Conservation (phyloP, 1,140 invertebrate species). For the Sesamia nonagrioides region DNA sequence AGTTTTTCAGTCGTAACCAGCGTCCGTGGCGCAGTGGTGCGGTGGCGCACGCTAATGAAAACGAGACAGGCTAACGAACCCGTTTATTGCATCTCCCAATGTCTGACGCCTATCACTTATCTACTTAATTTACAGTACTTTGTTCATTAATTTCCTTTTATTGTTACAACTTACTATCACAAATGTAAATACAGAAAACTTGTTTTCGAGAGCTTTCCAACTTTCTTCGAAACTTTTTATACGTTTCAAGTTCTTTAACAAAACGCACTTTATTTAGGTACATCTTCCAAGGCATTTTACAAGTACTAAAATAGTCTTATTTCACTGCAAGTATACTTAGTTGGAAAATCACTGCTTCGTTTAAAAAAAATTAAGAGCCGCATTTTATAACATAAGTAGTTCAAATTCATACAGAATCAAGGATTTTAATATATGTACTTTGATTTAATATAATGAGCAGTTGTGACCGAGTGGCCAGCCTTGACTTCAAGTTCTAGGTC, state of each 20-base stretch:
- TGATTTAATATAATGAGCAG: no score
- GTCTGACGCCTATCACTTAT: slow-evolving; percentile 10
- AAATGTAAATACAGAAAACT: not conserved
- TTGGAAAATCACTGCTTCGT: no score
- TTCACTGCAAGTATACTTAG: no score
- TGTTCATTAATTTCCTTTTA: not conserved
- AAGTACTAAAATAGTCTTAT: no score
- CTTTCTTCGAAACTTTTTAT: not conserved
- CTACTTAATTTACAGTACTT: slow-evolving; percentile 1
- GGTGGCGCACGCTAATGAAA: slow-evolving; percentile 77
- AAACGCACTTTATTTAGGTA: not conserved
- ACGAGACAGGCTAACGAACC: slow-evolving; percentile 80
- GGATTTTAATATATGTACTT: no score
- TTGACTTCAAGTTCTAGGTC: no score
- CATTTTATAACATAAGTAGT: no score
- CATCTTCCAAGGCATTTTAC: no score
- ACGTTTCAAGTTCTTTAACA: not conserved
- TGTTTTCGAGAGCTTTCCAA: not conserved
- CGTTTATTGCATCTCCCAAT: slow-evolving; percentile 43
- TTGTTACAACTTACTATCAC: not conserved
- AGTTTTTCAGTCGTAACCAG: slow-evolving; percentile 73
- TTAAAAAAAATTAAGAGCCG: no score
- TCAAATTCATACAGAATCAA: no score
- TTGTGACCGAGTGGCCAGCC: no score
- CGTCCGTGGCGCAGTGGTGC: slow-evolving; percentile 52